phyloP scores from a whole-genome alignment of 1,140 invertebrate genomes.

The Sinonovacula constricta region DNA sequence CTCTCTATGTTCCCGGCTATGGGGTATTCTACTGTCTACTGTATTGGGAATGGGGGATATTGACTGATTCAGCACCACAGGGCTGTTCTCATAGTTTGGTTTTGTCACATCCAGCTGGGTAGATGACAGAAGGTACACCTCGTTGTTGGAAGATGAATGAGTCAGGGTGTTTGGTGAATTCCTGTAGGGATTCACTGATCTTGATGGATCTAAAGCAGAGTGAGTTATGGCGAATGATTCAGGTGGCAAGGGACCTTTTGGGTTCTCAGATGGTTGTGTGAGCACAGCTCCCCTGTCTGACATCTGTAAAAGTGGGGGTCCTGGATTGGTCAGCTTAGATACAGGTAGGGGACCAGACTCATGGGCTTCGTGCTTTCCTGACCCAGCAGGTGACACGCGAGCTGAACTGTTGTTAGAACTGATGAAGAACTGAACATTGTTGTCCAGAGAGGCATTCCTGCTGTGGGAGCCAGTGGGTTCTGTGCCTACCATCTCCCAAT shows the following conservation, averaged over 20 bases:
- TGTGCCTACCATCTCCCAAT: conserved; percentile 71
- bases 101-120: conserved; percentile 33
- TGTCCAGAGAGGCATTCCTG: conserved; percentile 63
- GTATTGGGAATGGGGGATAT: conserved; percentile 33
- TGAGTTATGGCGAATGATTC: conserved; percentile 31
- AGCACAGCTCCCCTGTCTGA: not conserved
- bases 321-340: conserved; percentile 1
- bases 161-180: conserved; percentile 26
- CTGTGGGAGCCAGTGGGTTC: conserved; percentile 53
- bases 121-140: conserved; percentile 16
- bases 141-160: not conserved
- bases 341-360: not conserved
- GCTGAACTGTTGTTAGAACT: conserved; percentile 58
- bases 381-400: conserved; percentile 24
- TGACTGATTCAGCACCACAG: conserved; percentile 38
- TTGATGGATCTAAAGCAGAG: conserved; percentile 17
- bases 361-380: conserved; percentile 18
- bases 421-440: conserved; percentile 61
- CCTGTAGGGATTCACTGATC: conserved; percentile 56
- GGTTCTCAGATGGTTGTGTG: not conserved
- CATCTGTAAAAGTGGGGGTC: conserved; percentile 17
- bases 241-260: conserved; percentile 6
- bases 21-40: not conserved
- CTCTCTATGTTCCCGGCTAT: not conserved
- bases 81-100: conserved; percentile 30